phyloP scores from a whole-genome alignment of 2,888 invertebrate genomes.

The Rotaria magnacalcarata region DNA sequence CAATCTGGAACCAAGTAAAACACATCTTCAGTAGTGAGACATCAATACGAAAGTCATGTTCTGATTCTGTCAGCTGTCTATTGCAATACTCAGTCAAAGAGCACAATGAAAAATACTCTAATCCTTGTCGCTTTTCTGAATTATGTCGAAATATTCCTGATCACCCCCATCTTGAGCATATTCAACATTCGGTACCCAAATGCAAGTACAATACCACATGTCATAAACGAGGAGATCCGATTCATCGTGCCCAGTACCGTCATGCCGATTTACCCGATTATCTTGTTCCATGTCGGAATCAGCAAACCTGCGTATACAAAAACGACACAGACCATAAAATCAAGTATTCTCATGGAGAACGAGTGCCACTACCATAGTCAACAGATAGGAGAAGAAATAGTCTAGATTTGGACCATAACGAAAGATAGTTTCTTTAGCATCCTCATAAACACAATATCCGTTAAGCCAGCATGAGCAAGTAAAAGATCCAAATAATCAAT shows the following conservation, averaged over 20 bases:
- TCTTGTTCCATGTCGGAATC: neutral
- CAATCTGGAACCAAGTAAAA: neutral
- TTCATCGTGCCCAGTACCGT: neutral
- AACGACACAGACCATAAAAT: neutral
- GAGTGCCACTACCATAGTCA: neutral
- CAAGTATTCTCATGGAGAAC: slow-evolving; percentile 1
- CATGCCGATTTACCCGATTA: neutral
- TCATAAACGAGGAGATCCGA: neutral
- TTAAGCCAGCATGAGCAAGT: too few species aligned
- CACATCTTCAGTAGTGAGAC: neutral
- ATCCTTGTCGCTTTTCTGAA: neutral
- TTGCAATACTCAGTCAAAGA: neutral
- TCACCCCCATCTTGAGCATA: neutral
- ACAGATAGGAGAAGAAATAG: neutral
- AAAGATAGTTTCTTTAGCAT: too few species aligned
- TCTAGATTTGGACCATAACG: too few species aligned
- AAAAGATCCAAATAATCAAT: too few species aligned
- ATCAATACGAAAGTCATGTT: neutral
- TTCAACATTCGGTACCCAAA: neutral
- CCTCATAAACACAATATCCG: too few species aligned
- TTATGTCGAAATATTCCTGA: neutral
- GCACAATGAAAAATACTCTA: neutral
- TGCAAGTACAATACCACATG: neutral
- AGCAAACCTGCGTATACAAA: neutral
- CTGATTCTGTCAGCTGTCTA: neutral